These are phyloP conservation scores for Brachionus paranguensis DNA, from an alignment of 1,140 invertebrate species.

Conservation along the genomic window DNA sequence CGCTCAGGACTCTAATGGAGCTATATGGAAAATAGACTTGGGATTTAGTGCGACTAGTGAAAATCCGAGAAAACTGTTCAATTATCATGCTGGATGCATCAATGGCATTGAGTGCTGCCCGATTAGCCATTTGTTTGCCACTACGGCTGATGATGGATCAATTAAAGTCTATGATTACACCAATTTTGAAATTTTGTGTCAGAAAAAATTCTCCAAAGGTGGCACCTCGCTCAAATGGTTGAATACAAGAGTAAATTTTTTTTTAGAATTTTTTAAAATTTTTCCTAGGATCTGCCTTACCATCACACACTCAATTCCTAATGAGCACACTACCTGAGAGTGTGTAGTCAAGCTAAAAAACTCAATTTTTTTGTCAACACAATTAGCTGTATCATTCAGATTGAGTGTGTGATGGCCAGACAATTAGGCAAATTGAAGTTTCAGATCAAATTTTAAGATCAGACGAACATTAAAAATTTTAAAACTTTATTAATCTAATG, in stretches of 20 bases:
- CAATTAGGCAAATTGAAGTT: too few relatives aligned
- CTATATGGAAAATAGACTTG: constrained; percentile 71
- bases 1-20: constrained; percentile 73
- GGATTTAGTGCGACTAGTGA: constrained; percentile 61
- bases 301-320: too few relatives aligned
- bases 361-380: too few relatives aligned
- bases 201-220: constrained; percentile 61
- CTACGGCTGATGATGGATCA: constrained; percentile 65
- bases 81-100: constrained; percentile 69
- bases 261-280: too few relatives aligned
- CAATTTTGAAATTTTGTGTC: constrained; percentile 57
- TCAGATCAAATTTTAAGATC: too few relatives aligned
- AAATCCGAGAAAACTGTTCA: constrained; percentile 62
- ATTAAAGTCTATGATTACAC: constrained; percentile 68
- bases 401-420: too few relatives aligned
- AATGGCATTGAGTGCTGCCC: constrained; percentile 64
- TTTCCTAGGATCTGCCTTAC: too few relatives aligned
- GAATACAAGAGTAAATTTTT: constrained; percentile 60
- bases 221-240: constrained; percentile 69
- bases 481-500: too few relatives aligned
- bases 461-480: too few relatives aligned
- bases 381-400: too few relatives aligned
- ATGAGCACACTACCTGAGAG: too few relatives aligned
- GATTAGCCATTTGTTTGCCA: constrained; percentile 64
- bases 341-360: too few relatives aligned